Evolutionary conservation across 92 coral and sea anemone genomes (phyloP), one percentile per base, ranked within the genome.

Genomic region (Palythoa grandiflora): DNA sequence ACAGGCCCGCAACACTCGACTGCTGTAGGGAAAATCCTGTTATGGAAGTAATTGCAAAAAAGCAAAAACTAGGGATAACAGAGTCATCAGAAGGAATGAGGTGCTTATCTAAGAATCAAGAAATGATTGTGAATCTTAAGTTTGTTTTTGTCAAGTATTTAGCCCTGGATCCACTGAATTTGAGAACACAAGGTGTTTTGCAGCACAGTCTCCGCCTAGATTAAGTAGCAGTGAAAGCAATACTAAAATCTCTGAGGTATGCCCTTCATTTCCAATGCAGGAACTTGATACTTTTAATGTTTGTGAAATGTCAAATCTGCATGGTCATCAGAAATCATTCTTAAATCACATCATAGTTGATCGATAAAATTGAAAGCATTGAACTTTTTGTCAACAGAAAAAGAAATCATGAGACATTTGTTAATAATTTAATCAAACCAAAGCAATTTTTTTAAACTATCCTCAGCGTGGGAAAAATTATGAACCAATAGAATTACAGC

Each of bases 41-140:
- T 19, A 68, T 68, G 73, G 73, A 68, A 19, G 73, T 68, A 28
- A 3, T 28, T 5, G 73, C 28, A 6, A 28, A 37, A 89, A 89
- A 71, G 28, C 85, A 6, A 87, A 87, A 51, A 48, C 78, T 15
- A 84, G 54, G 39, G 76, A 63, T 76, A 65, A 68, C 44, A 12
- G 11, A 28, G 11, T 9, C 11, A 35, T 9, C 11, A 35, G 20
- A 68, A 36, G 16, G 73, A 28, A 28, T 68, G 90, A 92, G 16
- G 54, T 89, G 71, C 85, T 89, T 6, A 78, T 86, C 3, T 89
- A 92, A 80, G 90, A 89, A 60, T 92, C 94, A 17, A 59, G 89
- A 83, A 77, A 85, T 38, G 75, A 59, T 66, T n/a, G 54, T 53
- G 79, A 74, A 48, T 14, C 59, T 74, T 85, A 80, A 54, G 28